Conservation (phyloP, 2,113 vertebrate species). For the Andinoacara biseriatus region DNA sequence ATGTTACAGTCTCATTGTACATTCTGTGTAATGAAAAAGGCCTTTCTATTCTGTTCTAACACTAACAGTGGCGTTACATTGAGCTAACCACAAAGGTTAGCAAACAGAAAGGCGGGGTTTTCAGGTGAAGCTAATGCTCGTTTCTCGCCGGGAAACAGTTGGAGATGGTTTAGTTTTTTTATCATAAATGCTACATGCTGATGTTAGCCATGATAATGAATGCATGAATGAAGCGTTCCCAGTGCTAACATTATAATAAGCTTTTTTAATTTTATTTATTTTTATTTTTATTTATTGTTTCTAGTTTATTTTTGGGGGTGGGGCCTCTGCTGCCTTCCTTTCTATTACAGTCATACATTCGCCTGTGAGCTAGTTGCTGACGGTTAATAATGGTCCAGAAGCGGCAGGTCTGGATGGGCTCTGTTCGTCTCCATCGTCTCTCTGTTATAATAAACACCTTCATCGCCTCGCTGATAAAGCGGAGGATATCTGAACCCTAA, state of each 20-base stretch:
- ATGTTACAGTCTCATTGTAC: too few relatives aligned
- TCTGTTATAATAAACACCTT: not conserved
- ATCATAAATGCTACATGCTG: not conserved
- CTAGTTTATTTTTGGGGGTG: not conserved
- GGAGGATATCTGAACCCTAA: not conserved
- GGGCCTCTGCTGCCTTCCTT: not conserved
- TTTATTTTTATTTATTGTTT: not conserved
- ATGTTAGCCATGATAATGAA: not conserved
- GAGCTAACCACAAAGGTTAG: not conserved
- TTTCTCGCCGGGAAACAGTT: not conserved
- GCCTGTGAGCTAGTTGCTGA: not conserved
- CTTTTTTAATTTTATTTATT: not conserved
- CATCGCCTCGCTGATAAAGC: not conserved
- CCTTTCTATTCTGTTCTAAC: not conserved
- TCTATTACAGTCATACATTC: not conserved
- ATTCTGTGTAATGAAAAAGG: too few relatives aligned
- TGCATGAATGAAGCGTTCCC: not conserved
- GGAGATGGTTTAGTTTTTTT: not conserved
- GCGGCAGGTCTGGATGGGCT: not conserved
- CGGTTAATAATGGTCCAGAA: not conserved
- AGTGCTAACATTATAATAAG: not conserved
- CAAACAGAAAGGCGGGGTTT: not conserved
- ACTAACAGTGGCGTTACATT: not conserved
- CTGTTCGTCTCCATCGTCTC: not conserved
- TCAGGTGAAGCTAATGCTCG: not conserved